Evolutionary conservation across 1,140 invertebrate genomes (phyloP), one percentile per base, ranked within the genome.

Genomic region (Drosophila persimilis): DNA sequence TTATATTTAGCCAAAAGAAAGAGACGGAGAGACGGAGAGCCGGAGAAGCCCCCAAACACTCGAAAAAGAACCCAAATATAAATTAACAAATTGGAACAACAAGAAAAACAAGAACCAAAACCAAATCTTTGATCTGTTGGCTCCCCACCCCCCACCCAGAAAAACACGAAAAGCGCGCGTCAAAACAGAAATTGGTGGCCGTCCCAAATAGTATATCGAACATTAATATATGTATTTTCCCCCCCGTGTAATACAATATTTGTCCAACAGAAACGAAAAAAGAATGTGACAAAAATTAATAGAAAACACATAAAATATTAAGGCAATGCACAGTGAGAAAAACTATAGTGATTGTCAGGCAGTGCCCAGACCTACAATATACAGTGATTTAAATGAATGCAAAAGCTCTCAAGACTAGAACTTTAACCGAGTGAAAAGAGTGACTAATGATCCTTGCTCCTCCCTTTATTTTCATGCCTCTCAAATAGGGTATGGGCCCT

Each of bases 291-390:
- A 74, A 74, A 86, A 85, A 86, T 81, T 88, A 85, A 85, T 77
- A 88, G 80, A 71, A 85, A 86, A 88, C 61, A 67, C 80, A 85
- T 86, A 77, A 86, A 77, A 86, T 74, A 85, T 74, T 67, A 77
- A 81, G 50, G 67, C 9, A 52, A 55, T 63, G 47, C 47, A 60
- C 24, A 15, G 41, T 39, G 35, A 13, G 35, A 39, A 5, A 39
- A 13, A 39, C 20, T 20, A 20, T 13, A 39, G 11, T 39, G 35
- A 13, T 13, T 13, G 4, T 39, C 1, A 13, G 11, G 35, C 35
- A 0, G 11, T 17, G 17, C 17, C 17, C 17, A 11, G 35, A 39
- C 2, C 2, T 29, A 9, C 0, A 17, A 17, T 17, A 17, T 17
- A 17, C 17, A 35, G 31, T 35, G 31, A 4, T 35, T 35, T 35